A percentile compares a stretch with the other conserved stretches of the same genome.
Conservation (phyloP, 53 echinoderm and acorn worm genomes). For the Apostichopus leukothele region DNA sequence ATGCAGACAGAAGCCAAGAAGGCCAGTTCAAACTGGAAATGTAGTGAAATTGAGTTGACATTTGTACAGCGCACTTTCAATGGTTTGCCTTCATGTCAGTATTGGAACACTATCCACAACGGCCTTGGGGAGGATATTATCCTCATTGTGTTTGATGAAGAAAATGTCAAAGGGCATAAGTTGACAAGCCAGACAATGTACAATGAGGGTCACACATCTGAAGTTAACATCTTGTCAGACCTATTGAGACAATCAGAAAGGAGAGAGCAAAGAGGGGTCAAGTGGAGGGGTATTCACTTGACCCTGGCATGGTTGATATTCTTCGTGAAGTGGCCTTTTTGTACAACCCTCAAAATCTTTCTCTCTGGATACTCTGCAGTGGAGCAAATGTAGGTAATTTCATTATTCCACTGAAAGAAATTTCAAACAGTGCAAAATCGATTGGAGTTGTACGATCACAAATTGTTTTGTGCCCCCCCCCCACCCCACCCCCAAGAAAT, state of each 20-base stretch:
- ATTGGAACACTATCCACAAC: neutral
- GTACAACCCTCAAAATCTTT: slow-evolving; percentile 13
- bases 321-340: neutral
- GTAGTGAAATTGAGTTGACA: neutral
- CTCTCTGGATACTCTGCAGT: neutral
- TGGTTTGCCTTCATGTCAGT: neutral
- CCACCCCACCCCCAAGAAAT: too few species aligned
- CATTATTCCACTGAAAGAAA: too few species aligned
- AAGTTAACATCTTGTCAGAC: neutral
- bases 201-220: neutral
- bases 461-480: too few species aligned
- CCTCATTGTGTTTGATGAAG: slow-evolving; percentile 8
- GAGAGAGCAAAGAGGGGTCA: neutral
- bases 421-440: too few species aligned
- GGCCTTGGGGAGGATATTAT: neutral
- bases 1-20: neutral
- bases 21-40: neutral
- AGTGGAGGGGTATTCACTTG: neutral
- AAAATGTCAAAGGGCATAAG: slow-evolving; percentile 14
- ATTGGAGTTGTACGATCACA: too few species aligned
- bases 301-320: neutral
- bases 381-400: neutral
- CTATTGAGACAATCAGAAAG: neutral
- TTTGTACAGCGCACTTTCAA: neutral
- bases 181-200: neutral